Base-by-base conservation (phyloP, 2,113 vertebrate genomes). In the Zosterops hypoxanthus region DNA sequence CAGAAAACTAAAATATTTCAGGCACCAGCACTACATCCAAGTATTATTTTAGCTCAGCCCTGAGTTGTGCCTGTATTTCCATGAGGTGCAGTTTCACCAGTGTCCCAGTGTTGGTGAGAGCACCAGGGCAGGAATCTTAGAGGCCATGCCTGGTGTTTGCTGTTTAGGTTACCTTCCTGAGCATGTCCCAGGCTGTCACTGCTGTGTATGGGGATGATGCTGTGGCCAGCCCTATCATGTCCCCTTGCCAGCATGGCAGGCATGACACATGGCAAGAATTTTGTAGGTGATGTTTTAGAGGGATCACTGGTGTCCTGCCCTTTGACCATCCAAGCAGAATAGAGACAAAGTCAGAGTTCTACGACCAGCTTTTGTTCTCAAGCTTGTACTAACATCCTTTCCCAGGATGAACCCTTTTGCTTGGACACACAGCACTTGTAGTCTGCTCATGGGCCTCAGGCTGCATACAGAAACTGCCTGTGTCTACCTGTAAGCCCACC, bases 171-270 rank as follows among this genome's bases (percentile, higher is more conserved):
- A 46, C 44, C 21, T 85, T 70, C 33, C 42, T 24, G 33, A 71
- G 33, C 25, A 14, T 11, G 39, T 64, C 39, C 20, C 17, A 77
- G 50, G 50, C 41, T 81, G 56, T 25, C 42, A 44, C 9, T 56
- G 31, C 50, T 77, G 36, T 25, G 25, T 18, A 29, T 5, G 44
- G 8, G 5, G 7, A 18, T 4, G 15, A 34, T 65, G 29, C 25
- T 7, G 4, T 28, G 29, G 25, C 21, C 80, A 56, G 26, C 16
- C 26, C 26, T 4, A 0, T 31, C 6, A 1, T 26, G 29, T 16
- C 8, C 44, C 25, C 8, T 49, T 50, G 23, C 39, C 28, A 44
- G 28, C 0, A 0, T 26, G 34, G 12, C 47, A 71, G 56, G 7
- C 16, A 11, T 36, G 36, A 46, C 24, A 52, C 15, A 12, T 0